These are phyloP conservation scores for Garra rufa DNA, from an alignment of 2,113 vertebrate genomes.

Conservation along the genomic window DNA sequence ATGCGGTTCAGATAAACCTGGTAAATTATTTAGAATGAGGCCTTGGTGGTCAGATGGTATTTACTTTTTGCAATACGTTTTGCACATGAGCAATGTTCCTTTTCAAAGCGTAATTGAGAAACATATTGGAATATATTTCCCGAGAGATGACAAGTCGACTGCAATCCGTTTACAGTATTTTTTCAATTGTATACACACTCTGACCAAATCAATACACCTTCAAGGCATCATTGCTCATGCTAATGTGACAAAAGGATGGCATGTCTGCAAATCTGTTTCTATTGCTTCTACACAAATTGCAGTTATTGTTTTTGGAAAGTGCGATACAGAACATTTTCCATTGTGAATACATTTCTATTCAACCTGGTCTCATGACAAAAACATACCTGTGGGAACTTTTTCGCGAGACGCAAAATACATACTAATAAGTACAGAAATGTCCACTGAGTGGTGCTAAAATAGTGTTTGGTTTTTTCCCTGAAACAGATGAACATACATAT, in stretches of 20 bases:
- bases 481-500: too few species aligned
- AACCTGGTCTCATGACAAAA: too few species aligned
- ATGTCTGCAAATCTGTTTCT: neutral
- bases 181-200: neutral
- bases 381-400: too few species aligned
- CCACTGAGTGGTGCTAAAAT: too few species aligned
- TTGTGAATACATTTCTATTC: neutral
- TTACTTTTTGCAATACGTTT: neutral
- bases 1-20: neutral
- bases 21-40: neutral
- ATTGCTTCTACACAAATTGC: neutral
- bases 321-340: neutral
- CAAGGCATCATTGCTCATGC: neutral
- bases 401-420: too few species aligned
- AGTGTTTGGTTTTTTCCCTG: too few species aligned
- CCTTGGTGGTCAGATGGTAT: neutral
- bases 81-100: neutral
- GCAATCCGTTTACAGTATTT: neutral
- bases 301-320: neutral
- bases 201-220: conserved; percentile 18
- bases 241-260: neutral
- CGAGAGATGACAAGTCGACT: neutral
- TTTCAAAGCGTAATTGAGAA: neutral
- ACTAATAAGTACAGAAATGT: too few species aligned
- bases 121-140: neutral